Evolutionary conservation across 2,113 vertebrate genomes (phyloP).

Genomic region (Oophaga pumilio): DNA sequence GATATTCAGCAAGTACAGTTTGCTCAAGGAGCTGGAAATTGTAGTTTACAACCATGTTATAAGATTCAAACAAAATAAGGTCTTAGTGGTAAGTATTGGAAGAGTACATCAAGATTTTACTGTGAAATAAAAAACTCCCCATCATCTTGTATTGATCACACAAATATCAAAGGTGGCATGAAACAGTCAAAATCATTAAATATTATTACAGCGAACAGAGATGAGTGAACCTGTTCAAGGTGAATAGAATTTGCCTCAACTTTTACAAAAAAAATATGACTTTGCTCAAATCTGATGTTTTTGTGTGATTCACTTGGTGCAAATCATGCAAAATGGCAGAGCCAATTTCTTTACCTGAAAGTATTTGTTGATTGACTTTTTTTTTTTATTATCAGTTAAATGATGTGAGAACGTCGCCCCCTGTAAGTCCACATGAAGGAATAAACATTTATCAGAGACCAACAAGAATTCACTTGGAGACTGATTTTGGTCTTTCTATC

Average conservation of each 20-base stretch:
- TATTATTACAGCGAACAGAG: no score
- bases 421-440: slow-evolving; percentile 71
- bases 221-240: no score
- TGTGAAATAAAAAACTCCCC: no score
- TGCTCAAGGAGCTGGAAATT: slow-evolving; percentile 72
- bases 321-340: neutral
- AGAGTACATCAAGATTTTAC: neutral
- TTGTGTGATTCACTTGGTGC: no score
- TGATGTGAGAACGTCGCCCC: slow-evolving; percentile 67
- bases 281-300: neutral
- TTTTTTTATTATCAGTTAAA: slow-evolving; percentile 70
- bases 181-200: neutral
- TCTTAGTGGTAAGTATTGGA: slow-evolving; percentile 71
- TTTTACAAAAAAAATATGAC: no score
- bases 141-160: neutral
- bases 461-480: slow-evolving; percentile 73
- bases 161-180: neutral
- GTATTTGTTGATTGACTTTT: neutral
- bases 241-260: no score
- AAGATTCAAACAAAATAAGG: slow-evolving; percentile 67
- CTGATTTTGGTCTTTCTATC: slow-evolving; percentile 84
- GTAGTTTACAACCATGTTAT: slow-evolving; percentile 79
- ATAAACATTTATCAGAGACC: slow-evolving; percentile 69
- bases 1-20: slow-evolving; percentile 51
- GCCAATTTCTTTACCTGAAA: neutral